Evolutionary conservation across 2,113 vertebrate genomes (phyloP), one percentile per base, ranked within the genome.

Genomic region (Nematolebias whitei): DNA sequence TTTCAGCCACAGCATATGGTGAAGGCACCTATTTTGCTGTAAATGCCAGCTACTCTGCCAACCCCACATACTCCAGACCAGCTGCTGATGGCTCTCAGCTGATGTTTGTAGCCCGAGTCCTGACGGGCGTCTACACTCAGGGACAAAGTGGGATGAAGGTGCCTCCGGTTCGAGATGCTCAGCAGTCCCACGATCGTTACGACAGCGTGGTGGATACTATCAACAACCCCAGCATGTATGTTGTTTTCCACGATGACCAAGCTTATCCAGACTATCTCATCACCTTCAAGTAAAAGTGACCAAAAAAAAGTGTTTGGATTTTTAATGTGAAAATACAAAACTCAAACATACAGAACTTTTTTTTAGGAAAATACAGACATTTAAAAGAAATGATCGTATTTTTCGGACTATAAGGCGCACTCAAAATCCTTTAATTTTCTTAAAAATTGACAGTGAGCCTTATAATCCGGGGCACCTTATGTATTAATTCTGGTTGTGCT

Each of bases 231-330:
- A 45, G 0, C 32, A 92, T 93, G 79, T 92, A 83, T 52, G 82
- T 93, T 7, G 85, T 92, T 53, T 94, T 94, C 13, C 89, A 93
- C 0, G 91, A 94, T 55, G 79, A 85, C 63, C 90, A 91, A 48
- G 91, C 86, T 0, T 94, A 91, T 58, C 91, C 91, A 4, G 89
- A 91, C 20, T 92, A 93, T 54, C 88, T 93, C 32, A 92, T 93
- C 69, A 91, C 88, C 18, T 93, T 93, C 54, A 87, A 45, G n/a
- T 87, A 49, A 87, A 8, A 2, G 0, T 9, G 32, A 35, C n/a
- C n/a, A 10, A 35, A 10, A 5, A 35, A 35, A 35, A 10, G 32
- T 8, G 2, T 35, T 35, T 35, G 32, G 5, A 35, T 35, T 35
- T 35, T 35, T 35, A 8, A 10, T 8, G 1, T 35, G 5, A 43